These are phyloP conservation scores for Lonchura striata DNA, from an alignment of 2,113 vertebrate genomes.

Conservation along the genomic window DNA sequence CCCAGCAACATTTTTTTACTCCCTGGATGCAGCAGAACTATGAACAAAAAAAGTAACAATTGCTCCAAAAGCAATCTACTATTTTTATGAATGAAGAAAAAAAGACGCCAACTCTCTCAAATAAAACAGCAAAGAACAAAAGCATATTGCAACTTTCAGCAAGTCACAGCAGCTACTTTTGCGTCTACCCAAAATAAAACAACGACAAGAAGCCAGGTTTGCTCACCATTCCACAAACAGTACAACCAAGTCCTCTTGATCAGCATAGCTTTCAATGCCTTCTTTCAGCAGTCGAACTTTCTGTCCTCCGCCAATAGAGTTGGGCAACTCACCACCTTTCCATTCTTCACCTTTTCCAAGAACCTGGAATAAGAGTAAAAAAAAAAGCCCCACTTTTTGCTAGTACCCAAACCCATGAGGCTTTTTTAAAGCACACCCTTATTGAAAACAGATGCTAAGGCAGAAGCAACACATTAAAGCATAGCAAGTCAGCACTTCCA, in stretches of 20 bases:
- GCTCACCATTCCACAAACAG: constrained; percentile 91
- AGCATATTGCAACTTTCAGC: not conserved
- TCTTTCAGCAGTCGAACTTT: constrained; percentile 94
- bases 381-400: not conserved
- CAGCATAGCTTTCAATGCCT: constrained; percentile 78
- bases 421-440: not conserved
- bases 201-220: not conserved
- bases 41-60: not conserved
- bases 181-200: not conserved
- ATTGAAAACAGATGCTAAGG: constrained; percentile 38
- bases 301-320: constrained; percentile 93
- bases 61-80: not conserved
- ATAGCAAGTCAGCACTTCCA: constrained; percentile 34
- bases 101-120: not conserved
- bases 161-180: not conserved
- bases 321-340: constrained; percentile 87
- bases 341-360: constrained; percentile 90
- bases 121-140: not conserved
- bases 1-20: not conserved
- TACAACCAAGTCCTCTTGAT: constrained; percentile 86
- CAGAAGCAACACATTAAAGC: constrained; percentile 9
- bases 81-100: constrained; percentile 36
- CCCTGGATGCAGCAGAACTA: not conserved
- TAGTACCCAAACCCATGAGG: not conserved
- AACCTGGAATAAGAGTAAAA: constrained; percentile 70